These are phyloP conservation scores for Danio albolineatus DNA, from an alignment of 2,797 vertebrate genomes.

Conservation along the genomic window DNA sequence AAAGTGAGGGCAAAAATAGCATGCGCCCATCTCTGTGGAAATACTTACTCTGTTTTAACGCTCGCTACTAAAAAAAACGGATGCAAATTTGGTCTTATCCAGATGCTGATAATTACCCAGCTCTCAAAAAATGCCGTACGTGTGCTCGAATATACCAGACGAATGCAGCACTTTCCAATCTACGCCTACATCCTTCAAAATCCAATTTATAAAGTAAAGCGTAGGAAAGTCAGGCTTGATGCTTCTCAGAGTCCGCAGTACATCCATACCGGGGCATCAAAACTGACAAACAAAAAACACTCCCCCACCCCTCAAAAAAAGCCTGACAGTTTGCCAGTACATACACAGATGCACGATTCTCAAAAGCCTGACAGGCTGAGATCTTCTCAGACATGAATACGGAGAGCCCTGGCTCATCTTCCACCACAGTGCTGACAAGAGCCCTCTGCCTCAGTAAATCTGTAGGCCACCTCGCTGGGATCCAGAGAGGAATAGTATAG, in stretches of 20 bases:
- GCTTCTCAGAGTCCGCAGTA: slow-evolving; percentile 34
- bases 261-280: slow-evolving; percentile 37
- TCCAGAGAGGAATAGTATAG: slow-evolving; percentile 7
- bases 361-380: slow-evolving; percentile 44
- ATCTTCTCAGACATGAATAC: slow-evolving; percentile 58
- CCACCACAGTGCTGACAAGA: slow-evolving; percentile 57
- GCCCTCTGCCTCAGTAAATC: slow-evolving; percentile 35
- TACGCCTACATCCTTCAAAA: slow-evolving; percentile 43
- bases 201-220: slow-evolving; percentile 32
- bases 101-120: slow-evolving; percentile 33
- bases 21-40: not conserved
- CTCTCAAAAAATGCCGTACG: slow-evolving; percentile 13
- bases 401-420: slow-evolving; percentile 56
- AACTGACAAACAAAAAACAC: slow-evolving; percentile 45
- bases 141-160: slow-evolving; percentile 19
- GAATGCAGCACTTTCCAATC: slow-evolving; percentile 28
- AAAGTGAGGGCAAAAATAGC: slow-evolving; percentile 4
- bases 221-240: slow-evolving; percentile 31
- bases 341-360: slow-evolving; percentile 26
- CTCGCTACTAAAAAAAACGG: not conserved
- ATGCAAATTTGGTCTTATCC: not conserved
- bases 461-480: slow-evolving; percentile 24
- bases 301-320: slow-evolving; percentile 15
- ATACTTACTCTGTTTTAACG: not conserved
- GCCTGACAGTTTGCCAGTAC: slow-evolving; percentile 50